A percentile compares a stretch with the other conserved stretches of the same genome.
These are phyloP conservation scores for Yasuhikotakia modesta DNA, from an alignment of 2,797 vertebrate genomes.

Conservation along the genomic window DNA sequence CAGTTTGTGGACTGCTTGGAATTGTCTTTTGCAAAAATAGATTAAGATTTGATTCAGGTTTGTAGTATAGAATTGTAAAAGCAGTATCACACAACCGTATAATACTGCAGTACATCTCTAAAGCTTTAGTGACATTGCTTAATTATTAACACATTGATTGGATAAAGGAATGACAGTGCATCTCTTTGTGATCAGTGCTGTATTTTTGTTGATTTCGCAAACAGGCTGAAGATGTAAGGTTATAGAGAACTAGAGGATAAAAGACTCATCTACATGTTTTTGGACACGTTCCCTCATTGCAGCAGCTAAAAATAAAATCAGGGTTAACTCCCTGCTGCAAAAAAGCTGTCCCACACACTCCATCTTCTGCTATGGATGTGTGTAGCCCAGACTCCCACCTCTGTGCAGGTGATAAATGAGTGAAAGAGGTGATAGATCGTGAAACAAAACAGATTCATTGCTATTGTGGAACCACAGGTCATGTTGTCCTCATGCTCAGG, in stretches of 20 bases:
- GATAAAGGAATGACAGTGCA: not conserved
- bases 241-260: constrained; percentile 45
- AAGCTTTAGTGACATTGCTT: not conserved
- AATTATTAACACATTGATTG: not conserved
- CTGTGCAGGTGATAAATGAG: constrained; percentile 54
- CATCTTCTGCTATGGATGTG: constrained; percentile 55
- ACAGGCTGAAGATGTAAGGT: constrained; percentile 42
- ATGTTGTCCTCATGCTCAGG: constrained; percentile 20
- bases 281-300: constrained; percentile 66
- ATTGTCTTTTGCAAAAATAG: not conserved
- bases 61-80: not conserved
- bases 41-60: no score
- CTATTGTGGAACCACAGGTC: constrained; percentile 37
- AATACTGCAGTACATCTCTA: not conserved
- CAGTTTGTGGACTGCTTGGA: not conserved
- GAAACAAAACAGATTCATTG: constrained; percentile 48
- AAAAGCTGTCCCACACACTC: constrained; percentile 67
- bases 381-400: constrained; percentile 37
- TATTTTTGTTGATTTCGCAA: constrained; percentile 40
- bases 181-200: not conserved
- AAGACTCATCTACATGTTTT: constrained; percentile 63
- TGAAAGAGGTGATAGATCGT: constrained; percentile 49
- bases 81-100: not conserved
- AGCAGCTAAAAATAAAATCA: constrained; percentile 76
- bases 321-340: constrained; percentile 71